Percentiles rank a stretch among this genome's conserved stretches.
Evolutionary conservation across 2,113 vertebrate genomes (phyloP).

Genomic region (Apeltes quadracus): DNA sequence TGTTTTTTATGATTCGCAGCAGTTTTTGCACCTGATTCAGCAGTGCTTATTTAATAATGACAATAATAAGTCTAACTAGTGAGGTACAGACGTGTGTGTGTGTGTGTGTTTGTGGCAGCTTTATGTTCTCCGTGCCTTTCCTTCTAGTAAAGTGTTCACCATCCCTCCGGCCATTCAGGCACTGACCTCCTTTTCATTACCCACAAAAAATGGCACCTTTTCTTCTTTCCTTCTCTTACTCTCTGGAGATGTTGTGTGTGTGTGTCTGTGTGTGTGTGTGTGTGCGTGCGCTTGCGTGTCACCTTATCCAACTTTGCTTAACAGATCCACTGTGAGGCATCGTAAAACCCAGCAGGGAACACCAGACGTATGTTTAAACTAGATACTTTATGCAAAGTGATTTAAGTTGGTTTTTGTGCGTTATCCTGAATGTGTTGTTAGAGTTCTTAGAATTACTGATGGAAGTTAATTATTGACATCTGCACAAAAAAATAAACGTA

Average conservation of each 20-base stretch:
- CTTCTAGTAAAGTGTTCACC: slow-evolving; percentile 45
- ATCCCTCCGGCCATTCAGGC: slow-evolving; percentile 58
- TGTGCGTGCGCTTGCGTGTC: slow-evolving; percentile 1
- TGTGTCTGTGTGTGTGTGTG: no score
- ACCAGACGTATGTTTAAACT: neutral
- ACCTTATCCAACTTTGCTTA: neutral
- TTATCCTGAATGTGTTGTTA: neutral
- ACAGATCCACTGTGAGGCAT: neutral
- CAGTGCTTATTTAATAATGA: neutral
- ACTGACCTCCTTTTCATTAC: slow-evolving; percentile 72
- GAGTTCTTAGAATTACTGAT: neutral
- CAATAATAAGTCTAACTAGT: no score
- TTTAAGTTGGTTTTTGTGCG: neutral
- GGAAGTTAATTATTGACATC: neutral
- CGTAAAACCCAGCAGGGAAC: neutral
- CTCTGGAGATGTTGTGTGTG: neutral
- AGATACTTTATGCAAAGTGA: neutral
- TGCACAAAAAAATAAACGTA: neutral
- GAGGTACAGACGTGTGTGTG: no score
- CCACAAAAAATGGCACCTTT: slow-evolving; percentile 64
- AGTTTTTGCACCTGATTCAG: neutral
- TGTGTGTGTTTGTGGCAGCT: slow-evolving; percentile 20
- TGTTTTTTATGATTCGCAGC: neutral
- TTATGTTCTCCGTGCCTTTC: slow-evolving; percentile 39
- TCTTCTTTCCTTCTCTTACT: slow-evolving; percentile 31